These are phyloP conservation scores for Coelogynopora nodosa DNA, from an alignment of 2,888 invertebrate species.

Conservation along the genomic window DNA sequence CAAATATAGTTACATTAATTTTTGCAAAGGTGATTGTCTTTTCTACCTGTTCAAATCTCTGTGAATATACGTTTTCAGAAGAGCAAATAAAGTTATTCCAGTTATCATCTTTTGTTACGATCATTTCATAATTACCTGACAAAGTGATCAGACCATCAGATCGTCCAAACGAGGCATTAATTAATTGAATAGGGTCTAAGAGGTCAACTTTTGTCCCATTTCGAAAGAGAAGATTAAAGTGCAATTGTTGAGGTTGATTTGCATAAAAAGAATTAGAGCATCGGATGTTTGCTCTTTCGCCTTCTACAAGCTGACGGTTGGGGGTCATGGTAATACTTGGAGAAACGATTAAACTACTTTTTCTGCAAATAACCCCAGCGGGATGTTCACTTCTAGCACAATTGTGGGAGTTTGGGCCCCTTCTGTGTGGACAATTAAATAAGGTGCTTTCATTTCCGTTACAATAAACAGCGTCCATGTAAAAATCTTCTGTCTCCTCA, in stretches of 20 bases:
- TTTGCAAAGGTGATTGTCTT: background rate
- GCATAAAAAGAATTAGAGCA: background rate
- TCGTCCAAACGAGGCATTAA: background rate
- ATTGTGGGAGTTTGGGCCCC: background rate
- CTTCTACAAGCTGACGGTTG: background rate
- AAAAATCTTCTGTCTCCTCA: background rate
- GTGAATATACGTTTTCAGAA: background rate
- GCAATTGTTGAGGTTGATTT: background rate
- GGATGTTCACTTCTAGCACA: background rate
- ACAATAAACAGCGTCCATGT: slow-evolving; percentile 1
- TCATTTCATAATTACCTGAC: background rate
- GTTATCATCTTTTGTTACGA: background rate
- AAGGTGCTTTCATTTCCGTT: background rate
- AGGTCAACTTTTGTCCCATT: background rate
- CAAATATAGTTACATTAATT: background rate
- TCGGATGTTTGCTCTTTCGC: background rate
- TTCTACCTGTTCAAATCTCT: background rate
- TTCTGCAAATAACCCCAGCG: background rate
- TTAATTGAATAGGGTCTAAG: background rate
- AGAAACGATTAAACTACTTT: background rate
- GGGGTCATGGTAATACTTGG: background rate
- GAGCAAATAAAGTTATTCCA: background rate
- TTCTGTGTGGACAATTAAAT: background rate
- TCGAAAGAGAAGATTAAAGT: background rate
- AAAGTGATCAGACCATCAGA: background rate